These are phyloP conservation scores for Acropternis orthonyx DNA, from an alignment of 2,797 vertebrate genomes.

Conservation along the genomic window DNA sequence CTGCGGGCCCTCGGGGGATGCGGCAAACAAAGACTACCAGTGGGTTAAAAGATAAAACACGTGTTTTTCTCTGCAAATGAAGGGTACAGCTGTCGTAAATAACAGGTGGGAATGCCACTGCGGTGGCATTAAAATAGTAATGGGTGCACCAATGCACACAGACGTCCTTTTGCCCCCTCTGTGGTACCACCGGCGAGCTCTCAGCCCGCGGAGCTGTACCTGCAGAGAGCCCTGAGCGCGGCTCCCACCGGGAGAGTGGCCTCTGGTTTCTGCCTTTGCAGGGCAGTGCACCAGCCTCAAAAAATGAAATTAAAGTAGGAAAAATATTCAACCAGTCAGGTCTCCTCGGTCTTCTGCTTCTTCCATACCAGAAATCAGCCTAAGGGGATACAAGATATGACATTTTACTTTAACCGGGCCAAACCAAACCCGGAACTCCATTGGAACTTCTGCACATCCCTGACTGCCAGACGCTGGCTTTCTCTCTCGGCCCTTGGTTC, in stretches of 20 bases:
- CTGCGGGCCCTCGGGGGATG: accelerated
- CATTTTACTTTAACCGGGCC: accelerated
- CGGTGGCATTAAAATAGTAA: too few species aligned
- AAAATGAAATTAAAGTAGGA: neutral
- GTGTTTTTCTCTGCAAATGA: accelerated
- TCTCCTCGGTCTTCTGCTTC: neutral
- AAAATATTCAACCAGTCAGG: neutral
- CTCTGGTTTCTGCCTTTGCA: neutral
- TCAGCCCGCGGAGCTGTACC: accelerated
- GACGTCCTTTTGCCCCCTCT: accelerated
- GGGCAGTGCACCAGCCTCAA: neutral
- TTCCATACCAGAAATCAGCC: neutral
- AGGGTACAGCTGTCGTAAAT: neutral
- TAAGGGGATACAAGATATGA: too few species aligned
- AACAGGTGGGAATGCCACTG: neutral
- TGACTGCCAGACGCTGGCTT: neutral
- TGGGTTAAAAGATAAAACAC: neutral
- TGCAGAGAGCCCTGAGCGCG: neutral
- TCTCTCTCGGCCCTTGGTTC: neutral
- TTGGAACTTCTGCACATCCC: accelerated
- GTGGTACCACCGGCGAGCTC: accelerated
- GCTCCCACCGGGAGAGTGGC: neutral
- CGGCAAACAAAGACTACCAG: accelerated
- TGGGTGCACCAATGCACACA: accelerated
- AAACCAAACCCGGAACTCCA: neutral